Base-by-base conservation (phyloP, 1,140 invertebrate genomes). In the Calliphora vicina region DNA sequence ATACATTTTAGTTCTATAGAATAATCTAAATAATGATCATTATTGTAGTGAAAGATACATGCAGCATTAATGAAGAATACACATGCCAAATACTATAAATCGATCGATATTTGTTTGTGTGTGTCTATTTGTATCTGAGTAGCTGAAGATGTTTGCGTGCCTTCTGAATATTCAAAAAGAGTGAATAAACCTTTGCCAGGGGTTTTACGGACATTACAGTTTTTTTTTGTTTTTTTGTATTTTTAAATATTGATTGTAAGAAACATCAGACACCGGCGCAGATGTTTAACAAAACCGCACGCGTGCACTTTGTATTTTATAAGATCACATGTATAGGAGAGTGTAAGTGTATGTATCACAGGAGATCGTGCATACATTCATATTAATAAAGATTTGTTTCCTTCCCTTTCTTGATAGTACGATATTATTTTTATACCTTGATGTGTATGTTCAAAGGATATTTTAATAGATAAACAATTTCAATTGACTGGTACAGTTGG, bases 211-310 rank as follows among this genome's bases (percentile, higher is more conserved):
- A n/a, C 5, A n/a, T 17, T 57, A n/a, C 8, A 20, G n/a, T n/a
- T n/a, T n/a, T n/a, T n/a, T n/a, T n/a, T n/a, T n/a, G n/a, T n/a
- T n/a, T 23, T 67, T 67, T 23, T 67, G n/a, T 23, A 23, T 67
- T 6, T 23, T 67, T 20, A 67, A 23, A 67, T 67, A 67, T 23
- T 12, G 23, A 67, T 67, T 67, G 61, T 67, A 67, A 67, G 12
- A 23, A 67, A 25, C 61, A 67, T 20, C 61, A 67, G 61, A 67
- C 61, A 67, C 61, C 61, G 61, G 61, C 61, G 61, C 61, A 67
- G 61, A 67, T 67, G 61, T 67, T 67, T 67, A 67, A 67, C 61
- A 67, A 67, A 67, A 67, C 61, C 61, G n/a, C 61, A 67, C 61
- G 61, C 61, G 61, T 67, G 61, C 61, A 20, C 61, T 67, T 67